Conservation (phyloP, 2,888 invertebrate species). For the Muscina levida region DNA sequence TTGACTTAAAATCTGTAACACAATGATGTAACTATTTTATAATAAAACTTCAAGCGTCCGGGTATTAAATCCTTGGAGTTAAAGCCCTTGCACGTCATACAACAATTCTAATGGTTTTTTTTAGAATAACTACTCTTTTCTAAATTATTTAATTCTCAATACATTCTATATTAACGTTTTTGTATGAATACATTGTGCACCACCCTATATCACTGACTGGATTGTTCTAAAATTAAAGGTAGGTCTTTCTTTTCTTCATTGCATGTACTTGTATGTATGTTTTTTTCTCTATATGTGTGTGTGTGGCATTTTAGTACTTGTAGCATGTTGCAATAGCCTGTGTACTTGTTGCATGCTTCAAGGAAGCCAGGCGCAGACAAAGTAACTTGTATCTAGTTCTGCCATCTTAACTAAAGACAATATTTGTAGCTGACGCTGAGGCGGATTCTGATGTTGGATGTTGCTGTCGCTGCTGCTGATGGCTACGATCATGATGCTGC, state of each 20-base stretch:
- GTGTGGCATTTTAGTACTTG: neutral
- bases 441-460: neutral
- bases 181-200: too few species aligned
- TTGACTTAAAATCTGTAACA: too few species aligned
- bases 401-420: conserved; percentile 15
- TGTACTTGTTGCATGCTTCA: conserved; percentile 31
- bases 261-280: neutral
- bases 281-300: neutral
- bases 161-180: too few species aligned
- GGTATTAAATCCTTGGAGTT: too few species aligned
- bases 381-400: conserved; percentile 16
- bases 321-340: conserved; percentile 37
- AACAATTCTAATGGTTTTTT: too few species aligned
- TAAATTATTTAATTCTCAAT: too few species aligned
- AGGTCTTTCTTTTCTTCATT: neutral
- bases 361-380: conserved; percentile 8
- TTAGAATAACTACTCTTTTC: too few species aligned
- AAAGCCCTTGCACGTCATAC: too few species aligned
- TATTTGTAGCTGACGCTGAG: neutral
- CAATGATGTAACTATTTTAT: too few species aligned
- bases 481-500: neutral
- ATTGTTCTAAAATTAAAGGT: neutral
- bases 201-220: too few species aligned
- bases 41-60: too few species aligned
- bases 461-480: too few species aligned